These are phyloP conservation scores for Apomyelois bistriatella DNA, from an alignment of 2,888 invertebrate genomes.

Conservation along the genomic window DNA sequence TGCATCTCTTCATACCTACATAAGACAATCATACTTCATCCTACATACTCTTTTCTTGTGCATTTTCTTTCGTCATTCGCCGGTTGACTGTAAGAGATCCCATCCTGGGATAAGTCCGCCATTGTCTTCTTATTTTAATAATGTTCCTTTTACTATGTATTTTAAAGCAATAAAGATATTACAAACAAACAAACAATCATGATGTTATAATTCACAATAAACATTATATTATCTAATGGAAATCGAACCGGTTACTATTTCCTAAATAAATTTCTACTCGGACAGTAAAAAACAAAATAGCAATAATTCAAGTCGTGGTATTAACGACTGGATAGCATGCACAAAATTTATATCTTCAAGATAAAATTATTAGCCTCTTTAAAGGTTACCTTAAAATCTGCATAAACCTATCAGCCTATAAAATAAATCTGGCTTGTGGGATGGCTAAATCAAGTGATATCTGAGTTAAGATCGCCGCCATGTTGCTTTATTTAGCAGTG, in stretches of 20 bases:
- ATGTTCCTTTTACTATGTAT: too few species aligned
- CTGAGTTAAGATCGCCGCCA: constrained; percentile 52
- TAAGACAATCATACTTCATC: too few species aligned
- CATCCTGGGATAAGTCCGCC: too few species aligned
- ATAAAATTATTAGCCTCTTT: constrained; percentile 24
- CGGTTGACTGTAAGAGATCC: too few species aligned
- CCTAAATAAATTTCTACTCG: background rate
- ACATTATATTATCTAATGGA: background rate
- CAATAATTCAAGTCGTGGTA: background rate
- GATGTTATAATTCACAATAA: too few species aligned
- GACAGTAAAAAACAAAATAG: background rate
- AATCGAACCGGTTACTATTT: background rate
- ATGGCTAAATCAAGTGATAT: constrained; percentile 72
- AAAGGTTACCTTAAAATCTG: constrained; percentile 41
- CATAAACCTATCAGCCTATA: constrained; percentile 57
- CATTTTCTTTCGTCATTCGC: too few species aligned
- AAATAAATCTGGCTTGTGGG: constrained; percentile 56
- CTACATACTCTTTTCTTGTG: too few species aligned
- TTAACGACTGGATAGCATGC: background rate
- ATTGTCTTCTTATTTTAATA: too few species aligned
- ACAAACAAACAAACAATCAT: too few species aligned
- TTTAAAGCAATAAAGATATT: too few species aligned
- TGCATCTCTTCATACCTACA: too few species aligned
- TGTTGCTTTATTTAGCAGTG: constrained; percentile 7
- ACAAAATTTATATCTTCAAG: background rate